A percentile compares a stretch with the other conserved stretches of the same genome.
Conservation (phyloP, 1,140 invertebrate genomes). For the Drosophila gunungcola region DNA sequence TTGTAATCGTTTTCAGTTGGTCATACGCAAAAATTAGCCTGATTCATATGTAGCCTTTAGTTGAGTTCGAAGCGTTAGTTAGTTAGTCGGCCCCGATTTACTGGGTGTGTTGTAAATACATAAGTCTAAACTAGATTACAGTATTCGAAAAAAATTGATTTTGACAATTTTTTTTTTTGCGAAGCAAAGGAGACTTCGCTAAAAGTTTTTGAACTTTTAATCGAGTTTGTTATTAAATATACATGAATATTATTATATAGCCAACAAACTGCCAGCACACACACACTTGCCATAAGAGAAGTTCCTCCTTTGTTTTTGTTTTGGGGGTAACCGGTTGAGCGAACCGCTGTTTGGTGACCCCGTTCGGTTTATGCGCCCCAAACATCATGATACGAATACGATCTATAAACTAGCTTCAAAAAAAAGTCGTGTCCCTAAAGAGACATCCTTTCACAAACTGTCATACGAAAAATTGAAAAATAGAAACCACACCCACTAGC, state of each 20-base stretch:
- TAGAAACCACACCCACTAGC: conserved; percentile 36
- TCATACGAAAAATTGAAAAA: conserved; percentile 5
- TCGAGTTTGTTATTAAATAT: not conserved
- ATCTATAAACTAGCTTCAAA: conserved; percentile 2
- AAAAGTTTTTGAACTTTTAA: not conserved
- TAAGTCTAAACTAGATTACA: conserved; percentile 34
- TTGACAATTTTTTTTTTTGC: conserved; percentile 4
- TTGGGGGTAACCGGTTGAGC: conserved; percentile 1
- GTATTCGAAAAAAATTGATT: conserved; percentile 6
- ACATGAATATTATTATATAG: conserved; percentile 16
- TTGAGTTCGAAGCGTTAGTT: conserved; percentile 37
- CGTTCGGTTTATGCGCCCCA: conserved; percentile 8
- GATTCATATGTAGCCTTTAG: conserved; percentile 29
- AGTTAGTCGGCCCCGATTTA: conserved; percentile 29
- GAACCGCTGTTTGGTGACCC: conserved; percentile 1
- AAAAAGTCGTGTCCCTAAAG: not conserved
- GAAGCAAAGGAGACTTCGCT: not conserved
- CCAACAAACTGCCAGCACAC: conserved; percentile 56
- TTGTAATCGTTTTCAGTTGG: conserved; percentile 30
- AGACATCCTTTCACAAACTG: not conserved
- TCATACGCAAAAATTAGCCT: conserved; percentile 12
- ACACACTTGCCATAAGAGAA: conserved; percentile 20
- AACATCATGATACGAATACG: conserved; percentile 6
- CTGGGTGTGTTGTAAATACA: conserved; percentile 29
- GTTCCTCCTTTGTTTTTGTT: conserved; percentile 4